Percentiles rank a stretch among this genome's conserved stretches.
phyloP scores from a whole-genome alignment of 2,113 vertebrate species.

The Brienomyrus longianalis region DNA sequence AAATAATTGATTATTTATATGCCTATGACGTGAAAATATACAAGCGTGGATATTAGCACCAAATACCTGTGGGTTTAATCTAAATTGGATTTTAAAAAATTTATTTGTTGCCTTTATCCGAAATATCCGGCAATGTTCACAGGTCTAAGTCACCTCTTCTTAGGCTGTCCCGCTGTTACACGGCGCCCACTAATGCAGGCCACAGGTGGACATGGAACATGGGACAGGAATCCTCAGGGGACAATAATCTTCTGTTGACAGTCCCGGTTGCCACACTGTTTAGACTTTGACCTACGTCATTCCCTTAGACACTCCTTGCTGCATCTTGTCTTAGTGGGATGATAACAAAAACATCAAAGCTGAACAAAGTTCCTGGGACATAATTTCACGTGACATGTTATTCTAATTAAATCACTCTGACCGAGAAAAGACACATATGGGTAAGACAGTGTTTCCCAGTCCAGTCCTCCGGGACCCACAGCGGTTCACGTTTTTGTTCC shows the following conservation, averaged over 20 bases:
- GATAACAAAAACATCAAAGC: neutral
- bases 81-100: neutral
- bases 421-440: neutral
- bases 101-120: neutral
- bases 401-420: neutral
- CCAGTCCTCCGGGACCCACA: neutral
- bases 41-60: neutral
- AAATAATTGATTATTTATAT: neutral
- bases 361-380: neutral
- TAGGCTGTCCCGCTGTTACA: neutral
- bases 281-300: neutral
- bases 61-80: neutral
- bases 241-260: neutral
- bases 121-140: neutral
- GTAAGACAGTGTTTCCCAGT: neutral
- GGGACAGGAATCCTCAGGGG: neutral
- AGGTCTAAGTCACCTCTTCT: neutral
- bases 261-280: neutral
- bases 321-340: neutral
- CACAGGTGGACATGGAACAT: neutral
- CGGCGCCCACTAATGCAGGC: neutral
- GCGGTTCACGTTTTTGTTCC: neutral
- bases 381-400: neutral
- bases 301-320: neutral
- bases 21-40: neutral